Evolutionary conservation across 2,797 vertebrate genomes (phyloP).

Genomic region (Scleropages formosus): DNA sequence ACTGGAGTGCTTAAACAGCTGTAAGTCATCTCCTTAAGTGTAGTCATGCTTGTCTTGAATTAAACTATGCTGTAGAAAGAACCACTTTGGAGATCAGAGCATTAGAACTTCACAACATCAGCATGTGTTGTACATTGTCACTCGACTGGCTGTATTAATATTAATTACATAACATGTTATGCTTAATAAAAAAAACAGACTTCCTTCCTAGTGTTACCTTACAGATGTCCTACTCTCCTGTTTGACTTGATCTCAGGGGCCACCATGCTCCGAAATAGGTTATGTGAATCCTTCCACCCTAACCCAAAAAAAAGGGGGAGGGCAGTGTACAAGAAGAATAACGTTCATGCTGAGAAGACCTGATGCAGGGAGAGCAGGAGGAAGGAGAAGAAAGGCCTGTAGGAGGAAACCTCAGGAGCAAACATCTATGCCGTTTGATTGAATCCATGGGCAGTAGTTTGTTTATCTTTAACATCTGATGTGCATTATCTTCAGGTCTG

Average conservation of each 20-base stretch:
- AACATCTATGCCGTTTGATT: slow-evolving; percentile 6
- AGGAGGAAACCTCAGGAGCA: slow-evolving; percentile 29
- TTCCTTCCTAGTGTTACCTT: slow-evolving; percentile 16
- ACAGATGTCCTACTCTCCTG: slow-evolving; percentile 29
- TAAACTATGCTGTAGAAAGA: slow-evolving; percentile 6
- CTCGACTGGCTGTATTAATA: not conserved
- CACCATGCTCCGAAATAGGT: slow-evolving; percentile 14
- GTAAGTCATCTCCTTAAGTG: slow-evolving; percentile 24
- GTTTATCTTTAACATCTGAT: slow-evolving; percentile 35
- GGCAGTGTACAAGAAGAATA: slow-evolving; percentile 1
- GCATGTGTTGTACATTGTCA: slow-evolving; percentile 11
- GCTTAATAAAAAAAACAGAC: slow-evolving; percentile 1
- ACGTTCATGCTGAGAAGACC: slow-evolving; percentile 9
- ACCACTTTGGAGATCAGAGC: slow-evolving; percentile 6
- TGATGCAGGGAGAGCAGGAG: slow-evolving; percentile 26
- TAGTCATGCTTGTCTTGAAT: not conserved
- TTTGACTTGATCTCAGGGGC: slow-evolving; percentile 12
- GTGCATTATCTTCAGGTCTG: slow-evolving; percentile 29
- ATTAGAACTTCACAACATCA: not conserved
- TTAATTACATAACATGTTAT: not conserved
- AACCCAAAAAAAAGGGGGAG: slow-evolving; percentile 18
- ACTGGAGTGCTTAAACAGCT: slow-evolving; percentile 21
- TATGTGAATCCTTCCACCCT: slow-evolving; percentile 26
- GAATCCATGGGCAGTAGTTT: slow-evolving; percentile 23
- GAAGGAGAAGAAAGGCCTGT: slow-evolving; percentile 26